phyloP scores from a whole-genome alignment of 2,888 invertebrate species.

The Pristionchus arcanus region DNA sequence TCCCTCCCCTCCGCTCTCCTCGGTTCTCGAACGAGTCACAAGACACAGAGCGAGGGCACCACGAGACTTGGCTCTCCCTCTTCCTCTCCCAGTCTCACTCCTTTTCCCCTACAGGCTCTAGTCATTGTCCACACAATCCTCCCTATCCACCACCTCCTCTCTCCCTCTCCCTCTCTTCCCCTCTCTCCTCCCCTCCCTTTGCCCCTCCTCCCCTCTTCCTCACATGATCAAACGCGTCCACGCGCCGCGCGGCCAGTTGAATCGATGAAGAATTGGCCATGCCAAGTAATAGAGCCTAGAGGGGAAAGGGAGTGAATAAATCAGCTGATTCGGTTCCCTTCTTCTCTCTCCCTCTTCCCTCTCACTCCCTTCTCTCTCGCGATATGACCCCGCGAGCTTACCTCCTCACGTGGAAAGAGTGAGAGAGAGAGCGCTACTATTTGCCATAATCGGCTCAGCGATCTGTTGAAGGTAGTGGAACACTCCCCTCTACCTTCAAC shows the following conservation, averaged over 20 bases:
- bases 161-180: constrained; percentile 38
- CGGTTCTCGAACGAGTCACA: constrained; percentile 45
- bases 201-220: constrained; percentile 1
- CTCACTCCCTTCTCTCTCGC: constrained; percentile 33
- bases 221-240: constrained; percentile 54
- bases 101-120: not conserved
- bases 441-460: not conserved
- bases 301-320: constrained; percentile 24
- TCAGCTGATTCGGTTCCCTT: constrained; percentile 47
- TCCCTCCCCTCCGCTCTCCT: not conserved
- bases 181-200: not conserved
- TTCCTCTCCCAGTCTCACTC: not conserved
- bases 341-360: not conserved
- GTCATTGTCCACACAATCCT: constrained; percentile 14
- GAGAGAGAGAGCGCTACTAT: constrained; percentile 14
- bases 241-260: not conserved
- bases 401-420: not conserved
- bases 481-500: not conserved
- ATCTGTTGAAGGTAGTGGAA: not conserved
- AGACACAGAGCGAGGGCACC: constrained; percentile 32
- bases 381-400: constrained; percentile 39
- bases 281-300: constrained; percentile 15
- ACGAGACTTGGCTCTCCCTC: constrained; percentile 40
- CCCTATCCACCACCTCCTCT: constrained; percentile 32
- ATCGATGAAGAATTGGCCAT: constrained; percentile 10